These are phyloP conservation scores for Leptopterna dolabrata DNA, from an alignment of 2,888 invertebrate species.

Conservation along the genomic window DNA sequence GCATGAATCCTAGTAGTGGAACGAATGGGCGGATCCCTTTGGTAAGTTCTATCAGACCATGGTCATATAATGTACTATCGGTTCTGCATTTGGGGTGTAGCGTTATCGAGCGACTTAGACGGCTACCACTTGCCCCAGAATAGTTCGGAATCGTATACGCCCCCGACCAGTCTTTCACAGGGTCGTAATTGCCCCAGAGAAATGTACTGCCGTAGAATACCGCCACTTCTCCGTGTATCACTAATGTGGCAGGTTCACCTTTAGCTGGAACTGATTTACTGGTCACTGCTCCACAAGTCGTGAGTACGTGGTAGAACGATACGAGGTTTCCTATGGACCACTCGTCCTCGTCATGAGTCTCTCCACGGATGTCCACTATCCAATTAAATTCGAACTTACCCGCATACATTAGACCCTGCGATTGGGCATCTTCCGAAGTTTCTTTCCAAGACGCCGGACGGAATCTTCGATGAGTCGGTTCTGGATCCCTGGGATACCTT, in stretches of 20 bases:
- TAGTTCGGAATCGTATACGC: no score
- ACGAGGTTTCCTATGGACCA: not conserved
- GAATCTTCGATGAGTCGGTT: no score
- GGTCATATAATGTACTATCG: not conserved
- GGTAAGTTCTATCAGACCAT: not conserved
- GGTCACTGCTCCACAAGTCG: not conserved
- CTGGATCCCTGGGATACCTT: no score
- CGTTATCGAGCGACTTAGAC: not conserved
- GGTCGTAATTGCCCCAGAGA: not conserved
- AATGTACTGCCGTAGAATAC: not conserved
- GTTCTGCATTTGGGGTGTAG: not conserved
- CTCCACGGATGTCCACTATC: not conserved
- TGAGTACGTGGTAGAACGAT: not conserved
- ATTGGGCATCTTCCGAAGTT: no score
- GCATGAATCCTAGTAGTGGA: not conserved
- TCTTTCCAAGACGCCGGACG: no score
- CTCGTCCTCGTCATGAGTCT: not conserved
- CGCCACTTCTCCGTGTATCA: not conserved
- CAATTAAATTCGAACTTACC: not conserved
- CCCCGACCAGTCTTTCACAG: not conserved
- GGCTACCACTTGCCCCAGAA: not conserved
- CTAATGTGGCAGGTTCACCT: not conserved
- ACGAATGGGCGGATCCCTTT: not conserved
- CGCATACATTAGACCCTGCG: not conserved
- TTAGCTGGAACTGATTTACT: no score